Evolutionary conservation across 2,888 invertebrate species (phyloP).

Genomic region (Nomada hirtipes): DNA sequence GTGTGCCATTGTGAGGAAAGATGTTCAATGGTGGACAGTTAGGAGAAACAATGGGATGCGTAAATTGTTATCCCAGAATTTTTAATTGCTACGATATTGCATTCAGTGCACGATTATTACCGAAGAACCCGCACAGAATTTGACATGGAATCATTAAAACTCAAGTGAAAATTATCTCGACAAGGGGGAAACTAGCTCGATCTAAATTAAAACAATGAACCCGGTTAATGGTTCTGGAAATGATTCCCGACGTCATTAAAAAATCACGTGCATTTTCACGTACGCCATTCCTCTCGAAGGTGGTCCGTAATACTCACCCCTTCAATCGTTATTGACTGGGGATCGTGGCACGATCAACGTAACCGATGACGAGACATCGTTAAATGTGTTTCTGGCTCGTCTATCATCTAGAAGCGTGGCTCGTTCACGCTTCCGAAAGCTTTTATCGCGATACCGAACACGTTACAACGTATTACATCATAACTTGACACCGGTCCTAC

Average conservation of each 20-base stretch:
- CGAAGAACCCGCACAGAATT: neutral
- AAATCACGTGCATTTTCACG: slow-evolving; percentile 26
- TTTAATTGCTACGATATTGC: neutral
- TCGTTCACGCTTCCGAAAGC: slow-evolving; percentile 55
- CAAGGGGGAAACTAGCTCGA: neutral
- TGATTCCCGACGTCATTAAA: slow-evolving; percentile 46
- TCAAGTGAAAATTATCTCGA: neutral
- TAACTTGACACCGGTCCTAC: slow-evolving; percentile 30
- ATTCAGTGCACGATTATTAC: neutral
- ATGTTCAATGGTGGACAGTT: too few species aligned
- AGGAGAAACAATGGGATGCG: too few species aligned
- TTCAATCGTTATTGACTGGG: slow-evolving; percentile 35
- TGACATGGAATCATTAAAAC: slow-evolving; percentile 15
- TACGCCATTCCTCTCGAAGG: neutral
- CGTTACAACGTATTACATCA: slow-evolving; percentile 60
- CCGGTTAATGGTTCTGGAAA: slow-evolving; percentile 13
- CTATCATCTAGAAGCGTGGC: slow-evolving; percentile 44
- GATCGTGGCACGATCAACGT: slow-evolving; percentile 39
- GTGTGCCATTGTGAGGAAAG: too few species aligned
- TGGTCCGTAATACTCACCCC: slow-evolving; percentile 26
- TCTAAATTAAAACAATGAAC: slow-evolving; percentile 38
- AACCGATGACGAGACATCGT: slow-evolving; percentile 46
- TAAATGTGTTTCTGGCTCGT: slow-evolving; percentile 52
- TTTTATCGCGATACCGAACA: slow-evolving; percentile 51
- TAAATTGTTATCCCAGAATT: neutral